Conservation (phyloP, 2,797 vertebrate species). For the Periparus ater region DNA sequence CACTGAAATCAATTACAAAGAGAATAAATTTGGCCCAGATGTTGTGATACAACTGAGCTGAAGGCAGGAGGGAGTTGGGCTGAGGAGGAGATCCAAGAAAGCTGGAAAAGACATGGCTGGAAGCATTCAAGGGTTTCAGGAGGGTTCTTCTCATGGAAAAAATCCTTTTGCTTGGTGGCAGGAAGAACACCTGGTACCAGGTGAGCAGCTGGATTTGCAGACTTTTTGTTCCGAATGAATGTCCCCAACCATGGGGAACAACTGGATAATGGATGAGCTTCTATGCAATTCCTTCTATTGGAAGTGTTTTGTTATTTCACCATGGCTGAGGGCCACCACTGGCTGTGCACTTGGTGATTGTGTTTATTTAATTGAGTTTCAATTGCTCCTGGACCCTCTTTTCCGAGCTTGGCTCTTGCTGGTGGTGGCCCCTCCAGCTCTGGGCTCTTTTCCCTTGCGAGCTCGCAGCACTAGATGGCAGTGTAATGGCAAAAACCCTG, state of each 20-base stretch:
- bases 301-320: accelerated
- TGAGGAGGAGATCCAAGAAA: neutral
- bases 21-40: slow-evolving; percentile 11
- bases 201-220: neutral
- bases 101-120: neutral
- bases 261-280: neutral
- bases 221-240: neutral
- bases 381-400: neutral
- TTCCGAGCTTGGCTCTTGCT: neutral
- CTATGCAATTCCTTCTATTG: accelerated
- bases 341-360: neutral
- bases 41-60: neutral
- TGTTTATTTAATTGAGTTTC: neutral
- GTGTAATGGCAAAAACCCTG: slow-evolving; percentile 62
- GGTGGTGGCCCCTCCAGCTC: neutral
- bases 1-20: neutral
- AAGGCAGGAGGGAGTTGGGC: neutral
- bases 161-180: neutral
- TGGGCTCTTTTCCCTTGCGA: neutral
- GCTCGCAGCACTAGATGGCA: slow-evolving; percentile 68
- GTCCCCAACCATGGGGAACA: neutral
- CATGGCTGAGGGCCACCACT: neutral
- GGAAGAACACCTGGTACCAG: neutral
- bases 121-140: neutral
- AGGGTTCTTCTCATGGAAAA: neutral